These are phyloP conservation scores for Phenacoccus solenopsis DNA, from an alignment of 1,140 invertebrate genomes.

Conservation along the genomic window DNA sequence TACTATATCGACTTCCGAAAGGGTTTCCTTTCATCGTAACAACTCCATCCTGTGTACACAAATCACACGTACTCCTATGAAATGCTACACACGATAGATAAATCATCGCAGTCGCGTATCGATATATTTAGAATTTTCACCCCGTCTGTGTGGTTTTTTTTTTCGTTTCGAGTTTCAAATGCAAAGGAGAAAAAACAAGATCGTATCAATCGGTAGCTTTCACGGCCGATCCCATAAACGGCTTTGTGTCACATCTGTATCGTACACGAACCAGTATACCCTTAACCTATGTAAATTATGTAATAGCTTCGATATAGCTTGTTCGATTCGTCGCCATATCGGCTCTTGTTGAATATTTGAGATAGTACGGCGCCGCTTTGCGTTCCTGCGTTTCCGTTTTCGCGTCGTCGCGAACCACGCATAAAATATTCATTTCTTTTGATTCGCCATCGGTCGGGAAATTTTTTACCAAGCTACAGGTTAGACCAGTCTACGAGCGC, in stretches of 20 bases:
- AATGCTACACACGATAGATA: too few relatives aligned
- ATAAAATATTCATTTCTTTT: not conserved
- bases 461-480: not conserved
- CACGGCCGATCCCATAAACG: not conserved
- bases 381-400: not conserved
- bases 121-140: too few relatives aligned
- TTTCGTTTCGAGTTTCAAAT: too few relatives aligned
- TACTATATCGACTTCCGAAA: too few relatives aligned
- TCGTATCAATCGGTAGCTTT: not conserved
- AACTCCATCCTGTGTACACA: too few relatives aligned
- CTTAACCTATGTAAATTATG: constrained; percentile 3
- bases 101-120: too few relatives aligned
- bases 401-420: not conserved
- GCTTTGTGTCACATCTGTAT: not conserved
- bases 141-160: too few relatives aligned
- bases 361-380: too few relatives aligned
- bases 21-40: too few relatives aligned
- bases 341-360: not conserved
- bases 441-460: not conserved
- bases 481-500: not conserved
- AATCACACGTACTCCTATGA: too few relatives aligned
- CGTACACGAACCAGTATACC: not conserved
- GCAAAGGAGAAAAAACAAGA: too few relatives aligned
- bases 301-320: not conserved
- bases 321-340: not conserved